phyloP scores from a whole-genome alignment of 2,888 invertebrate species.

The Himalopsyche anomala region DNA sequence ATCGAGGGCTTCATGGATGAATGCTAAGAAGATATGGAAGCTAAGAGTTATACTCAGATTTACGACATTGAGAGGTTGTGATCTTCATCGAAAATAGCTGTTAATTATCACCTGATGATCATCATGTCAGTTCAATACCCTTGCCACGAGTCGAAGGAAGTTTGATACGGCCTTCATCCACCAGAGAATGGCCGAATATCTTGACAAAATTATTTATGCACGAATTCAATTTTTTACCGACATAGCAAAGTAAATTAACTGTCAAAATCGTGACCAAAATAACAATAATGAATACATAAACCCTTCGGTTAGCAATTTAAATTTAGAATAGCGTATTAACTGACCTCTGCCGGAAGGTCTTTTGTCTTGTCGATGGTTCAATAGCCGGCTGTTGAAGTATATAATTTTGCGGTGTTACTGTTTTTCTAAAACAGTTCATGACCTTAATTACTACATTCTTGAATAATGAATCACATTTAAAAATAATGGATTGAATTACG shows the following conservation, averaged over 20 bases:
- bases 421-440: not conserved
- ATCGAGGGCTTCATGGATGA: no score
- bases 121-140: no score
- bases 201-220: conserved; percentile 6
- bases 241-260: not conserved
- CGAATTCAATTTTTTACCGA: not conserved
- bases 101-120: no score
- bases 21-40: no score
- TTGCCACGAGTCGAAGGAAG: no score
- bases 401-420: not conserved
- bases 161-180: not conserved
- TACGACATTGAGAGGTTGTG: no score
- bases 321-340: not conserved
- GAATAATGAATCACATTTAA: not conserved
- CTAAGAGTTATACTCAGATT: no score
- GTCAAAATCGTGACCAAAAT: not conserved
- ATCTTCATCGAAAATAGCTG: no score
- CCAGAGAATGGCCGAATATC: not conserved
- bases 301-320: not conserved
- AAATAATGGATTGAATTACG: not conserved
- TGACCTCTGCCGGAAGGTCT: conserved; percentile 14
- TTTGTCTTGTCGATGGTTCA: conserved; percentile 12
- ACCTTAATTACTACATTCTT: not conserved
- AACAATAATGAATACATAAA: not conserved
- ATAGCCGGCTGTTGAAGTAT: not conserved